Conservation (phyloP, 2,888 invertebrate genomes). For the Lochmaea crataegi region DNA sequence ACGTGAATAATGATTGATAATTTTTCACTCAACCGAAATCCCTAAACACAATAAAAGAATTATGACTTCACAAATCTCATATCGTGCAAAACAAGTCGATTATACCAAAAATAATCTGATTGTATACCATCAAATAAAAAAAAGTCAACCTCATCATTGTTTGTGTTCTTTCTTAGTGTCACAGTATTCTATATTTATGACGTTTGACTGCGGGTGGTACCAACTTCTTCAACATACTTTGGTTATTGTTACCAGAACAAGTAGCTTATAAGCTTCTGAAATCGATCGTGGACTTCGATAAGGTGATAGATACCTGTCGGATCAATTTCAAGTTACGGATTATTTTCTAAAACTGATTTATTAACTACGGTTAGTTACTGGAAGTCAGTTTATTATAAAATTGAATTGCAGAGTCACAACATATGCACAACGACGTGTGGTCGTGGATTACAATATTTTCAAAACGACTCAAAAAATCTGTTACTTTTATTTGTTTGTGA, state of each 20-base stretch:
- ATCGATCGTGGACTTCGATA: conserved; percentile 47
- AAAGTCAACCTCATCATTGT: conserved; percentile 23
- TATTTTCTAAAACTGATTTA: conserved; percentile 51
- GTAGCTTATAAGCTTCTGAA: conserved; percentile 52
- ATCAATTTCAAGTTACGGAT: conserved; percentile 48
- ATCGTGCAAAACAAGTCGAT: conserved; percentile 28
- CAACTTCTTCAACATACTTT: conserved; percentile 34
- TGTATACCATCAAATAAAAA: conserved; percentile 25
- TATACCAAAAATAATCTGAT: conserved; percentile 36
- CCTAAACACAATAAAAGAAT: neutral
- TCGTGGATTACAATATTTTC: neutral
- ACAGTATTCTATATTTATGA: conserved; percentile 32
- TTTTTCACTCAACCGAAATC: conserved; percentile 1
- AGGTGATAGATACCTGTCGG: conserved; percentile 52
- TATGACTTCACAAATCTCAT: conserved; percentile 10
- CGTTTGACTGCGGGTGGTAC: conserved; percentile 43
- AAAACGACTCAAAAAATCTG: neutral
- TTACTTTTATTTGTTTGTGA: neutral
- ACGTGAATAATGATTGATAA: neutral
- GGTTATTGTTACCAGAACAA: conserved; percentile 42
- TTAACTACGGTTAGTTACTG: conserved; percentile 45
- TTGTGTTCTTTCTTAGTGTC: conserved; percentile 26
- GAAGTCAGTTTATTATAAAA: conserved; percentile 21
- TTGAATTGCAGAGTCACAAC: conserved; percentile 22
- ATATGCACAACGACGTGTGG: conserved; percentile 5